Evolutionary conservation across 1,140 invertebrate species (phyloP).

Genomic region (Drosophila sechellia): DNA sequence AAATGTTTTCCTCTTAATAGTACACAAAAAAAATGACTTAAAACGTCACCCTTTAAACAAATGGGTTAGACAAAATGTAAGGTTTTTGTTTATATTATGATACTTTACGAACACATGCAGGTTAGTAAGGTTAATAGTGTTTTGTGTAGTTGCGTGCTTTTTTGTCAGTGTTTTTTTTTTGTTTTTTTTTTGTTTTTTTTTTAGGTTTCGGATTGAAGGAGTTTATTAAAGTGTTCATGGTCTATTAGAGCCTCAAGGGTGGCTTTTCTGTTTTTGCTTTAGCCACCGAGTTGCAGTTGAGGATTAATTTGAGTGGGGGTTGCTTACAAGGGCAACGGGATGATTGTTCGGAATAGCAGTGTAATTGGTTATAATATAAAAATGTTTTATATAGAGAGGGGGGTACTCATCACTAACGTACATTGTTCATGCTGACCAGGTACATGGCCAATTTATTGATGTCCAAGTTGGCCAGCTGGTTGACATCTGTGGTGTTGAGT

Average conservation of each 20-base stretch:
- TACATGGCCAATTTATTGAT: slow-evolving; percentile 90
- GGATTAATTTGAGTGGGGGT: slow-evolving; percentile 25
- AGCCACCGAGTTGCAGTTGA: slow-evolving; percentile 12
- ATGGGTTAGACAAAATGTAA: neutral
- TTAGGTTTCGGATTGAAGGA: slow-evolving; percentile 11
- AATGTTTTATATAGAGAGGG: slow-evolving; percentile 24
- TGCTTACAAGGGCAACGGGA: slow-evolving; percentile 21
- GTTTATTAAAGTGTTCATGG: slow-evolving; percentile 47
- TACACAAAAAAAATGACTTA: no score
- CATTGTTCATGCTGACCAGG: slow-evolving; percentile 88
- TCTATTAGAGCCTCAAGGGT: slow-evolving; percentile 54
- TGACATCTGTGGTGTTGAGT: slow-evolving; percentile 85
- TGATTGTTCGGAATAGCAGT: slow-evolving; percentile 4
- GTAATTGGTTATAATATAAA: slow-evolving; percentile 17
- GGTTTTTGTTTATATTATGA: neutral
- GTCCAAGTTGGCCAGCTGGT: slow-evolving; percentile 87
- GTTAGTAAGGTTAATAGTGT: slow-evolving; percentile 24
- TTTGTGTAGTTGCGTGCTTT: slow-evolving; percentile 28
- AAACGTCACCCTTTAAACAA: neutral
- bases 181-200: no score
- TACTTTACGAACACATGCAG: slow-evolving; percentile 30
- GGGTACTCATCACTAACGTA: slow-evolving; percentile 72
- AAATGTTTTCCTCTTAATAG: no score
- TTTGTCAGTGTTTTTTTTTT: slow-evolving; percentile 42
- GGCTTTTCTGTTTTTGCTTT: neutral